Conservation (phyloP, 2,888 invertebrate genomes). For the Aelia acuminata region DNA sequence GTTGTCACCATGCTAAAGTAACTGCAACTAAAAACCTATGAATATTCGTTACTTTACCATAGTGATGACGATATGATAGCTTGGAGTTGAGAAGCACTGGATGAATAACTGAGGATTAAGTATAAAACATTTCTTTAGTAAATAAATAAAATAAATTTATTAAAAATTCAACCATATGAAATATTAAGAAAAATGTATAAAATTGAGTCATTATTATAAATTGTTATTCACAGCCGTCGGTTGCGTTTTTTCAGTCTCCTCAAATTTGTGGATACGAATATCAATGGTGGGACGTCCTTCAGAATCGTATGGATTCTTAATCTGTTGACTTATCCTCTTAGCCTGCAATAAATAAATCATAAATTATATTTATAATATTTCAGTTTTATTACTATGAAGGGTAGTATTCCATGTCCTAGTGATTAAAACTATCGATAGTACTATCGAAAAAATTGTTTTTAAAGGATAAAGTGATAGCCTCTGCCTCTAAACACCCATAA, state of each 20-base stretch:
- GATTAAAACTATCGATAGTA: too few relatives aligned
- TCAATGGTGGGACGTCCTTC: background rate
- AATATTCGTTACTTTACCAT: too few relatives aligned
- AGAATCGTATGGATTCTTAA: background rate
- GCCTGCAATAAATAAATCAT: background rate
- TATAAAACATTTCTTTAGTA: background rate
- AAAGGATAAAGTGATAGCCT: too few relatives aligned
- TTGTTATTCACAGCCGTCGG: slow-evolving; percentile 24
- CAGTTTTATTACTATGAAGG: too few relatives aligned
- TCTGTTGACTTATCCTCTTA: slow-evolving; percentile 38
- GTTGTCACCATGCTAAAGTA: too few relatives aligned
- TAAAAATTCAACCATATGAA: slow-evolving; percentile 12
- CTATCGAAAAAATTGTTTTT: too few relatives aligned
- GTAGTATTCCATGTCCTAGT: too few relatives aligned
- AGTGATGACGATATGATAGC: too few relatives aligned
- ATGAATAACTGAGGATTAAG: background rate
- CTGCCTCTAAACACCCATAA: too few relatives aligned
- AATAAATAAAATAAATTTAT: slow-evolving; percentile 37
- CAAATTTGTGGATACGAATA: background rate
- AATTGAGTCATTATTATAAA: slow-evolving; percentile 32
- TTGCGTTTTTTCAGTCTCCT: background rate
- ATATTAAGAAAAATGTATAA: slow-evolving; percentile 9
- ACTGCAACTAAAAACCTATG: too few relatives aligned
- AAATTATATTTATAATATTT: too few relatives aligned
- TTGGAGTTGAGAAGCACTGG: background rate